These are phyloP conservation scores for Synanceia verrucosa DNA, from an alignment of 2,797 vertebrate genomes.

Conservation along the genomic window DNA sequence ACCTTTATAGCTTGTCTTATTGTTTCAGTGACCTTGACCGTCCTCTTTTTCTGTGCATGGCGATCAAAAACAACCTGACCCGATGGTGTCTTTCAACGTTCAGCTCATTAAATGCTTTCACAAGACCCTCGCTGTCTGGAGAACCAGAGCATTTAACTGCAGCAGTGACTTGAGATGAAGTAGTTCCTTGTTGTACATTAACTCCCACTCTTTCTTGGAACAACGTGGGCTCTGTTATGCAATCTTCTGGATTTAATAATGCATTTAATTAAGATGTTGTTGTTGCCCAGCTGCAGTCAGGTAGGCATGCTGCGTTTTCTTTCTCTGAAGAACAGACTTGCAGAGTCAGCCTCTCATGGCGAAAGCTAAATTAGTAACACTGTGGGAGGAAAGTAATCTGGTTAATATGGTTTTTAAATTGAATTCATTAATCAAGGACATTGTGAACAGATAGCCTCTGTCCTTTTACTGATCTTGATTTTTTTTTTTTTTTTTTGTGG, in stretches of 20 bases:
- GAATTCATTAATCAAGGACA: not conserved
- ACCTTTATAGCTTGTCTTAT: slow-evolving; percentile 29
- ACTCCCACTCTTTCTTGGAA: slow-evolving; percentile 54
- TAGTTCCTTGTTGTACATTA: slow-evolving; percentile 29
- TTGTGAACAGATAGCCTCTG: not conserved
- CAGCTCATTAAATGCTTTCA: slow-evolving; percentile 32
- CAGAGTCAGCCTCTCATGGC: not conserved
- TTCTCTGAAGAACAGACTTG: not conserved
- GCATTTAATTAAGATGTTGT: slow-evolving; percentile 57
- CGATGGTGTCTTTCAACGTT: not conserved
- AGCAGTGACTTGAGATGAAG: slow-evolving; percentile 26
- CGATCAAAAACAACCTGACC: not conserved
- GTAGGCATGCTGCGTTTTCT: slow-evolving; percentile 26
- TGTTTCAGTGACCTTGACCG: slow-evolving; percentile 32
- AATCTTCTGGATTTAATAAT: slow-evolving; percentile 59
- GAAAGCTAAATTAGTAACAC: not conserved
- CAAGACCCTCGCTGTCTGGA: slow-evolving; percentile 21
- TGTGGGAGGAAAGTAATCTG: not conserved
- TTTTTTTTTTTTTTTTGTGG: not conserved
- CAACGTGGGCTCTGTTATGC: slow-evolving; percentile 54
- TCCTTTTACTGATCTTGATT: not conserved
- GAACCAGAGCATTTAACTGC: slow-evolving; percentile 16
- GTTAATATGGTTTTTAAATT: slow-evolving; percentile 16
- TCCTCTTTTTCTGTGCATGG: not conserved
- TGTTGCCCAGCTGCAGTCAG: slow-evolving; percentile 35